phyloP scores from a whole-genome alignment of 2,113 vertebrate species.

The Leptodactylus fuscus region DNA sequence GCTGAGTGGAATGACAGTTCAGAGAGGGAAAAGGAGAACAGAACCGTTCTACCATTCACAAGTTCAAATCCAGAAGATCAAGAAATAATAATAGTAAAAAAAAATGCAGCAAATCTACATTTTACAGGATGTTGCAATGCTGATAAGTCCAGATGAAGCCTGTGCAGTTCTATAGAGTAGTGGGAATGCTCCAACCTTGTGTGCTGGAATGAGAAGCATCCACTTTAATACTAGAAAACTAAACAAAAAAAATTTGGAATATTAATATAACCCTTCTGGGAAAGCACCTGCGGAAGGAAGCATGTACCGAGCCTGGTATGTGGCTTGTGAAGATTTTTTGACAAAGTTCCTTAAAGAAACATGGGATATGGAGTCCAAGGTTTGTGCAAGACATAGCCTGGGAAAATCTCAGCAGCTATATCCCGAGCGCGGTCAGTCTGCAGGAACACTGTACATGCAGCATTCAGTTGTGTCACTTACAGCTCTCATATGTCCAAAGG shows the following conservation, averaged over 20 bases:
- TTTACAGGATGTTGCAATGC: not conserved
- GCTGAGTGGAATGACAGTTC: slow-evolving; percentile 1
- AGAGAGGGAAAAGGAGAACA: not conserved
- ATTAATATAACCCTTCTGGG: slow-evolving; percentile 15
- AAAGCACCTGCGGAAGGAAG: slow-evolving; percentile 18
- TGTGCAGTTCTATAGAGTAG: not conserved
- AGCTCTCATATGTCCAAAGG: not conserved
- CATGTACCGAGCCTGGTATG: slow-evolving; percentile 20
- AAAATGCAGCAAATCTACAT: not conserved
- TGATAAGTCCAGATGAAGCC: not conserved
- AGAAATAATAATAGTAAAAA: not conserved
- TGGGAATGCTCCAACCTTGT: not conserved
- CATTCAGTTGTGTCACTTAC: not conserved
- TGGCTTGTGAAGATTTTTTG: slow-evolving; percentile 62
- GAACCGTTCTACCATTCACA: too few species aligned
- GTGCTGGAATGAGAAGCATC: slow-evolving; percentile 9
- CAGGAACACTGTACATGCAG: slow-evolving; percentile 21
- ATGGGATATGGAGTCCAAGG: not conserved
- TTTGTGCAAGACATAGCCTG: slow-evolving; percentile 21
- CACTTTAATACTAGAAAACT: not conserved
- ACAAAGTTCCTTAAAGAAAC: slow-evolving; percentile 65
- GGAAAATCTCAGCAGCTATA: slow-evolving; percentile 1
- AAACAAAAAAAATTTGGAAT: not conserved
- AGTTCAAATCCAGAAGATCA: not conserved
- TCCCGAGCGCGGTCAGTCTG: not conserved